Percentiles rank a stretch among this genome's conserved stretches.
Evolutionary conservation across 1,140 invertebrate genomes (phyloP).

Genomic region (Aphidius ervi): DNA sequence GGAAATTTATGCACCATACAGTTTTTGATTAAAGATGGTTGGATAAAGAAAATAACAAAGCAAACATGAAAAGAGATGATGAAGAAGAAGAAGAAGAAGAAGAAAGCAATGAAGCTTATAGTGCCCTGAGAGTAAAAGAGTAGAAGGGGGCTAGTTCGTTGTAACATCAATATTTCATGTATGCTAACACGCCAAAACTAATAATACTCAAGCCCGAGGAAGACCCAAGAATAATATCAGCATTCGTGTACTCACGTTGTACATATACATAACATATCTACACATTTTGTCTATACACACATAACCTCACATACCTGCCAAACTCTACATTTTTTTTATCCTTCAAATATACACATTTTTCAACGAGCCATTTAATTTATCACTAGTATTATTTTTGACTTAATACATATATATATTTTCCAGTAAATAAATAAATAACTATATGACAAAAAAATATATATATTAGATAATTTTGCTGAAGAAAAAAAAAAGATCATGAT

Average conservation of each 20-base stretch:
- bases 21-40: constrained; percentile 8
- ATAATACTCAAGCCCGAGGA: constrained; percentile 48
- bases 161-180: constrained; percentile 56
- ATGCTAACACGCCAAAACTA: constrained; percentile 55
- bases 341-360: too few relatives aligned
- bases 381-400: too few relatives aligned
- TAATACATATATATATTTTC: too few relatives aligned
- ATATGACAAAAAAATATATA: too few relatives aligned
- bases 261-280: constrained; percentile 24
- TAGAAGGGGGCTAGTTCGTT: constrained; percentile 13
- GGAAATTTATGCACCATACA: not conserved
- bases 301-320: too few relatives aligned
- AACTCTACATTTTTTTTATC: too few relatives aligned
- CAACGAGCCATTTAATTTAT: too few relatives aligned
- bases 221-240: constrained; percentile 54
- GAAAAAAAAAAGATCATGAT: too few relatives aligned
- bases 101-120: not conserved
- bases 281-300: not conserved
- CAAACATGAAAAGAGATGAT: not conserved
- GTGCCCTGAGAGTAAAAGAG: too few relatives aligned
- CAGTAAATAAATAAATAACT: too few relatives aligned
- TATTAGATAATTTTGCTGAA: too few relatives aligned
- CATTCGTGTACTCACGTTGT: constrained; percentile 25
- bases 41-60: not conserved
- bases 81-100: constrained; percentile 17